phyloP scores from a whole-genome alignment of 2,113 vertebrate genomes.

The Dicentrarchus labrax region DNA sequence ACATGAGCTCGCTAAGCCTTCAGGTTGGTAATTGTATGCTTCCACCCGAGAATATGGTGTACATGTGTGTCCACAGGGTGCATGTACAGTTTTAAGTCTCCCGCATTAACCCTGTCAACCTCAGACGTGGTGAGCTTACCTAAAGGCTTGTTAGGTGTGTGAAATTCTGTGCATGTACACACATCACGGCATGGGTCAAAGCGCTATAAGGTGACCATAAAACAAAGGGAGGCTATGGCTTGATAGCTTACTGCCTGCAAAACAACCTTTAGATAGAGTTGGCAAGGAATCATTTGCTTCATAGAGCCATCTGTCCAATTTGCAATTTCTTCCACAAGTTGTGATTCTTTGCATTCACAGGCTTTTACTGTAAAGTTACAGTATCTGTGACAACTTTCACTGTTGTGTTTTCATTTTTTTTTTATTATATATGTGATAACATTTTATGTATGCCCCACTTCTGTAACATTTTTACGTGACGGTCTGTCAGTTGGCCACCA shows the following conservation, averaged over 20 bases:
- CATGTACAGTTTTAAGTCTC: constrained; percentile 49
- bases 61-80: constrained; percentile 1
- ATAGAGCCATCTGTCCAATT: constrained; percentile 55
- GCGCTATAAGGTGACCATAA: constrained; percentile 34
- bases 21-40: constrained; percentile 36
- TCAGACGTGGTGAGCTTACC: constrained; percentile 26
- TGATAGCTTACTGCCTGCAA: constrained; percentile 46
- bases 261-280: constrained; percentile 54
- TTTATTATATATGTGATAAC: constrained; percentile 2
- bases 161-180: constrained; percentile 26
- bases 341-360: constrained; percentile 24
- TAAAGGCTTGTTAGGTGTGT: constrained; percentile 48
- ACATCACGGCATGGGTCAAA: constrained; percentile 10
- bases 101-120: constrained; percentile 57
- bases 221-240: constrained; percentile 20
- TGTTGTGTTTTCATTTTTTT: neutral
- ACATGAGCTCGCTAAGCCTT: constrained; percentile 10
- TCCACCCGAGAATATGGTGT: constrained; percentile 26
- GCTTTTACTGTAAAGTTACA: constrained; percentile 7
- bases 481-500: neutral
- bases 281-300: constrained; percentile 33
- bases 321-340: constrained; percentile 31
- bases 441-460: neutral
- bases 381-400: constrained; percentile 9
- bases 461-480: neutral